Conservation (phyloP, 2,797 vertebrate genomes). For the Cynodonichthys magdalenae region DNA sequence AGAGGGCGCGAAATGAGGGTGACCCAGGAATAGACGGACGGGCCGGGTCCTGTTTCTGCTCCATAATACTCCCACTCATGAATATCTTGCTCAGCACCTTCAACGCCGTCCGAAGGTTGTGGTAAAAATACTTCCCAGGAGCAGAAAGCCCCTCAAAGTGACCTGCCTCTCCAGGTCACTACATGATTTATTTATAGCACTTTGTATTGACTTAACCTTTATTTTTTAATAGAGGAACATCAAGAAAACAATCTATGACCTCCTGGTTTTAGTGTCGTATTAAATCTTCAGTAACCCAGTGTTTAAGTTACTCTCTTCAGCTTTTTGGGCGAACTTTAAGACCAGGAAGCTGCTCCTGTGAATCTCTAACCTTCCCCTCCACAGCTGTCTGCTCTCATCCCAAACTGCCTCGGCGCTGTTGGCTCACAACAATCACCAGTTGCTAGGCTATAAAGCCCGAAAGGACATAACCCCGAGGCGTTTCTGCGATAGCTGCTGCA, state of each 20-base stretch:
- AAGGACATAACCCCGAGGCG: conserved; percentile 51
- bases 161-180: conserved; percentile 31
- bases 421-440: conserved; percentile 67
- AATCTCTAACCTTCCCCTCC: conserved; percentile 36
- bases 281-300: no score
- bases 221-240: no score
- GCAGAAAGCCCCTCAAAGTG: conserved; percentile 44
- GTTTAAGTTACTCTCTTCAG: no score
- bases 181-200: no score
- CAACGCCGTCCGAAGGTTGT: conserved; percentile 36
- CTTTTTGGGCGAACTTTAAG: no score
- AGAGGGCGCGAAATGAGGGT: conserved; percentile 71
- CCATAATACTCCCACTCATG: conserved; percentile 47
- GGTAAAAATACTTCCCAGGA: conserved; percentile 70
- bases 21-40: conserved; percentile 72
- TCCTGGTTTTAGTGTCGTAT: no score
- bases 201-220: no score
- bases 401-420: conserved; percentile 47
- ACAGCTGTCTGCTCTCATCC: conserved; percentile 72
- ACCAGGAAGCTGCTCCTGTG: neutral
- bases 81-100: conserved; percentile 68
- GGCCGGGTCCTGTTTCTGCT: conserved; percentile 68
- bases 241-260: no score
- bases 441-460: conserved; percentile 71
- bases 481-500: conserved; percentile 43